Evolutionary conservation across 2,888 invertebrate species (phyloP).

Genomic region (Plutella xylostella): DNA sequence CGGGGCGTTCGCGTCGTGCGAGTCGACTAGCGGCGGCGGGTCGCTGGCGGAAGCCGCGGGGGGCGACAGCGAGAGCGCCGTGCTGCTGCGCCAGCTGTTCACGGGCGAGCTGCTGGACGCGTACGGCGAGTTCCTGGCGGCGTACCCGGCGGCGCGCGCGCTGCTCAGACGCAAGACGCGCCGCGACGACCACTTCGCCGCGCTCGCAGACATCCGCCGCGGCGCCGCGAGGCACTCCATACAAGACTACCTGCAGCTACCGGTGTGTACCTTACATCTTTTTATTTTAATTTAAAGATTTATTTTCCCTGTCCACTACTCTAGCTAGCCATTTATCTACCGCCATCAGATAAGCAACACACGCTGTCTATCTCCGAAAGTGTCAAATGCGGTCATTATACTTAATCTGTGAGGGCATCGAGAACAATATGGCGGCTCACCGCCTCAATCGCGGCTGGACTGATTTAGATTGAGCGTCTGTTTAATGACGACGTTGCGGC

Average conservation of each 20-base stretch:
- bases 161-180: constrained; percentile 72
- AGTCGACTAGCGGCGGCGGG: constrained; percentile 58
- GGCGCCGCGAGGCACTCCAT: constrained; percentile 75
- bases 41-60: constrained; percentile 45
- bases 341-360: too few species aligned
- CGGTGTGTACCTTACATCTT: constrained; percentile 70
- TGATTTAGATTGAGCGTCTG: constrained; percentile 49
- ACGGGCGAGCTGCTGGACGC: constrained; percentile 74
- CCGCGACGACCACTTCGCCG: constrained; percentile 75
- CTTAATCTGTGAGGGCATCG: constrained; percentile 45
- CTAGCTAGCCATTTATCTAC: constrained; percentile 17
- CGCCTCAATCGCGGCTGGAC: constrained; percentile 29
- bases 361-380: constrained; percentile 21
- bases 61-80: constrained; percentile 55
- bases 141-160: constrained; percentile 71
- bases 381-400: constrained; percentile 51
- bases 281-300: too few species aligned
- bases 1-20: constrained; percentile 56
- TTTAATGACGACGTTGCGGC: constrained; percentile 36
- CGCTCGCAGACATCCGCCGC: constrained; percentile 73
- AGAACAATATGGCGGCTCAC: constrained; percentile 45
- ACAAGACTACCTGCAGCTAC: constrained; percentile 73
- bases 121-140: constrained; percentile 74
- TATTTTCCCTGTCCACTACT: too few species aligned
- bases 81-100: constrained; percentile 70